phyloP scores from a whole-genome alignment of 2,113 vertebrate species.

The Silurus asotus region DNA sequence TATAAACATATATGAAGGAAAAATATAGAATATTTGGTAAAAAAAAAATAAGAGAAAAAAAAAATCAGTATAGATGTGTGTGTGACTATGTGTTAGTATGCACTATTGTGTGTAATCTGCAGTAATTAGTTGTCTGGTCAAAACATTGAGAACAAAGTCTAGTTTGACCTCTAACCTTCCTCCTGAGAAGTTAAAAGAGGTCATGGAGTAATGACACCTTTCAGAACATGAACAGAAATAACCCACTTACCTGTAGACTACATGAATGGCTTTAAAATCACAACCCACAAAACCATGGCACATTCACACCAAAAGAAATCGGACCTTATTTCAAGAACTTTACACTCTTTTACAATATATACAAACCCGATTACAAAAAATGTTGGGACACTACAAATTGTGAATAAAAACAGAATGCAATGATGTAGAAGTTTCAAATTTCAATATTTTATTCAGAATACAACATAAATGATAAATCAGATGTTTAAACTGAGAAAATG shows the following conservation, averaged over 20 bases:
- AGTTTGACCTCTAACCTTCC: conserved; percentile 56
- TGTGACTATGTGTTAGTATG: not conserved
- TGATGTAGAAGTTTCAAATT: no score
- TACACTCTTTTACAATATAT: not conserved
- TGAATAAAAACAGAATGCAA: no score
- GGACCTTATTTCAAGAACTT: not conserved
- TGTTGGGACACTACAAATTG: no score
- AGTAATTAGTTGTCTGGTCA: conserved; percentile 33
- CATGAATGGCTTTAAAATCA: conserved; percentile 16
- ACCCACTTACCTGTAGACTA: conserved; percentile 46
- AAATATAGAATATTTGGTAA: no score
- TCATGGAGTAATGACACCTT: conserved; percentile 57
- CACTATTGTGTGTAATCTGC: not conserved
- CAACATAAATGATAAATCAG: no score
- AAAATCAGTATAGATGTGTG: not conserved
- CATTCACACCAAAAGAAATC: conserved; percentile 6
- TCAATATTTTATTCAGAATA: no score
- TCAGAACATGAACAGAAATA: conserved; percentile 53
- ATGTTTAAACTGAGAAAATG: no score
- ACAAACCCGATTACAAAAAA: no score
- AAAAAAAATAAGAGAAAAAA: no score
- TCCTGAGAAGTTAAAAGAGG: conserved; percentile 56
- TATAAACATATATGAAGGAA: no score
- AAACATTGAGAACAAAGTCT: conserved; percentile 51
- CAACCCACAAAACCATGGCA: conserved; percentile 15